Evolutionary conservation across 2,797 vertebrate species (phyloP).

Genomic region (Dendrocincla tyrannina): DNA sequence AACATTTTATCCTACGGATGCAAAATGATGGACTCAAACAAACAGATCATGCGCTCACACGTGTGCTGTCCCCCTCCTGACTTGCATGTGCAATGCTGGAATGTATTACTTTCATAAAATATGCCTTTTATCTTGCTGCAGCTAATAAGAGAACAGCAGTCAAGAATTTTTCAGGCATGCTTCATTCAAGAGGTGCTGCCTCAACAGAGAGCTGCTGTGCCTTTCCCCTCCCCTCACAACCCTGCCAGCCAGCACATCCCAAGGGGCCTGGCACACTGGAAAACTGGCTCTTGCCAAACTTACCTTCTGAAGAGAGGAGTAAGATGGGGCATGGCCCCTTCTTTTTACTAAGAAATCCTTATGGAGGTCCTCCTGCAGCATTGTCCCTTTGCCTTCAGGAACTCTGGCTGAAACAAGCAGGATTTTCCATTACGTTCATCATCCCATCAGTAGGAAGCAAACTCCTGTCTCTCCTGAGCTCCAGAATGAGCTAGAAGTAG

Average conservation of each 20-base stretch:
- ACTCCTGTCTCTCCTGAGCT: not conserved
- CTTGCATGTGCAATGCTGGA: not conserved
- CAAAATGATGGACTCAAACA: not conserved
- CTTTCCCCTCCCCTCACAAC: not conserved
- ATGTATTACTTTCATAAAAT: not conserved
- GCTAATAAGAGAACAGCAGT: not conserved
- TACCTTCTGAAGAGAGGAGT: not conserved
- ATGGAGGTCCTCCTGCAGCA: not conserved
- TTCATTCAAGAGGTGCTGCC: not conserved
- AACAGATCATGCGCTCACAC: not conserved
- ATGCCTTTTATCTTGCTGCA: slow-evolving; percentile 23
- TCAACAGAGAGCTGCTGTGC: not conserved
- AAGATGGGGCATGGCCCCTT: not conserved
- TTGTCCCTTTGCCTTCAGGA: not conserved
- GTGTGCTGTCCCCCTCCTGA: not conserved
- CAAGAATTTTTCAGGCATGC: not conserved
- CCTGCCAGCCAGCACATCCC: not conserved
- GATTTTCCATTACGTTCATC: not conserved
- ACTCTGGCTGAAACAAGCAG: not conserved
- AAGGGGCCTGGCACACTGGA: not conserved
- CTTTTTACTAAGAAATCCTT: not conserved
- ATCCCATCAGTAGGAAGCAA: not conserved
- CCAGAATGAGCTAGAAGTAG: not conserved
- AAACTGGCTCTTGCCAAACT: not conserved
- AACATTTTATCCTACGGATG: not conserved